Conservation (phyloP, 2,888 invertebrate genomes). For the Synanthedon vespiformis region DNA sequence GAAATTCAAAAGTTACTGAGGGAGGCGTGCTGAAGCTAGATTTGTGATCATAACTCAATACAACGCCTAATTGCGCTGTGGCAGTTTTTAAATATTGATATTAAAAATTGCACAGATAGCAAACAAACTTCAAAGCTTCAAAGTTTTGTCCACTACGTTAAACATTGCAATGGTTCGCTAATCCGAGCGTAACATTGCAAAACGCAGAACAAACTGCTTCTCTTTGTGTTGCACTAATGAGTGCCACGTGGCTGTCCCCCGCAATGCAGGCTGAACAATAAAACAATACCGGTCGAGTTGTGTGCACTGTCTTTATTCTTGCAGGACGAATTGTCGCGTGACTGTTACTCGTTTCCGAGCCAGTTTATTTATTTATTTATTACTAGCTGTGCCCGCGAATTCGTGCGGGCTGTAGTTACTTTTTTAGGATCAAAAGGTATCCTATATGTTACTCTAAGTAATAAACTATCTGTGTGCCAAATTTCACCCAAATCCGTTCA, state of each 20-base stretch:
- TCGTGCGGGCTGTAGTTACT: no score
- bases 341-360: constrained; percentile 39
- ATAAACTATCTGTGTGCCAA: no score
- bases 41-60: no score
- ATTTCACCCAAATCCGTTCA: no score
- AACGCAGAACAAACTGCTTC: constrained; percentile 64
- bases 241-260: constrained; percentile 67
- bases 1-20: no score
- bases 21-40: no score
- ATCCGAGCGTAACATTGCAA: constrained; percentile 60
- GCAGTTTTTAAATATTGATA: constrained; percentile 7
- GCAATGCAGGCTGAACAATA: constrained; percentile 69
- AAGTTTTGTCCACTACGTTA: constrained; percentile 53
- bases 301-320: constrained; percentile 61
- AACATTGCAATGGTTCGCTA: constrained; percentile 51
- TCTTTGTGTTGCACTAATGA: constrained; percentile 66
- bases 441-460: no score
- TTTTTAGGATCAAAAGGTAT: no score
- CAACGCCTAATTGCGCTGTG: no score
- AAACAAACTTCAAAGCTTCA: constrained; percentile 18
- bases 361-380: no score
- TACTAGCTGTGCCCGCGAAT: no score
- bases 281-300: constrained; percentile 61
- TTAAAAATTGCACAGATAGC: constrained; percentile 5
- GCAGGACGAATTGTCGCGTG: constrained; percentile 60